These are phyloP conservation scores for Petrolisthes manimaculis DNA, from an alignment of 2,888 invertebrate genomes.

Conservation along the genomic window DNA sequence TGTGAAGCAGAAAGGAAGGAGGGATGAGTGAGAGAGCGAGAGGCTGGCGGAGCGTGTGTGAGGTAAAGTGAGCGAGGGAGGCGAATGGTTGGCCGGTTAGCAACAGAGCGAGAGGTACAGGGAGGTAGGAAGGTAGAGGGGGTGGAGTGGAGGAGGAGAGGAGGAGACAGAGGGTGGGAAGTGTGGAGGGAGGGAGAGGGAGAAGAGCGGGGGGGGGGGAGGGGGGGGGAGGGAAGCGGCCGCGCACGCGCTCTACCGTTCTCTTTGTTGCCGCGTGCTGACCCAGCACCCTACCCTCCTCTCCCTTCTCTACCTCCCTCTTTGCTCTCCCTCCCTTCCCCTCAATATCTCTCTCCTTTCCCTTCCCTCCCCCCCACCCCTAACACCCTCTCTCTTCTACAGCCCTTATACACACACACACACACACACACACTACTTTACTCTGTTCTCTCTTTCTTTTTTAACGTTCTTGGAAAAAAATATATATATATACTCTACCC, in stretches of 20 bases:
- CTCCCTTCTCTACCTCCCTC: background rate
- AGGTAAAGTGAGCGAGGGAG: background rate
- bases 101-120: background rate
- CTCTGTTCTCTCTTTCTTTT: background rate
- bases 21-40: background rate
- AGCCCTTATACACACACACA: background rate
- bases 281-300: constrained; percentile 27
- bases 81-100: too few species aligned
- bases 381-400: background rate
- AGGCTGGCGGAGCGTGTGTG: constrained; percentile 1
- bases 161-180: constrained; percentile 35
- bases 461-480: too few species aligned
- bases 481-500: too few species aligned
- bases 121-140: background rate
- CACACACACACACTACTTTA: background rate
- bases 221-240: constrained; percentile 15
- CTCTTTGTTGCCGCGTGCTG: constrained; percentile 59
- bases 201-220: background rate
- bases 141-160: background rate
- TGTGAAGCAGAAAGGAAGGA: too few species aligned
- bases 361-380: background rate
- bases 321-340: background rate
- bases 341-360: background rate
- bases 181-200: constrained; percentile 1
- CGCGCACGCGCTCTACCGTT: constrained; percentile 47